phyloP scores from a whole-genome alignment of 2,113 vertebrate species.

The Microtus ochrogaster region DNA sequence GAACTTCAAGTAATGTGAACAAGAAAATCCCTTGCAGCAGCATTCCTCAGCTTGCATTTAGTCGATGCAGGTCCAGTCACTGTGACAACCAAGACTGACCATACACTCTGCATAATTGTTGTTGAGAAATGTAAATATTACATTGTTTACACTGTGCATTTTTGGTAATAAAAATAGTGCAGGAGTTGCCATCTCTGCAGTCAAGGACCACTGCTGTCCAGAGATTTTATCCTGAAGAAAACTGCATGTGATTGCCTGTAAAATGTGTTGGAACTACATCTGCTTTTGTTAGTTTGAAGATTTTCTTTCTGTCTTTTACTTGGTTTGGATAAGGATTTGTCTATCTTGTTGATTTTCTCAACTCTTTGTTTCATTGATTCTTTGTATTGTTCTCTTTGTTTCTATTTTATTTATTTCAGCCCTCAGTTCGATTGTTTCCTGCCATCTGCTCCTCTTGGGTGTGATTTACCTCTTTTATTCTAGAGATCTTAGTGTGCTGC shows the following conservation, averaged over 20 bases:
- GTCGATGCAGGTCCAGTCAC: background rate
- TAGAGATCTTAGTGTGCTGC: background rate
- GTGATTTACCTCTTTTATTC: background rate
- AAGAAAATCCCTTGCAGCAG: background rate
- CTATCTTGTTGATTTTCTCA: background rate
- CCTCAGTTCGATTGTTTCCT: background rate
- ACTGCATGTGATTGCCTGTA: background rate
- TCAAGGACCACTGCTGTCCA: background rate
- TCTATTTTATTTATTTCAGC: background rate
- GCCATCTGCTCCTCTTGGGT: background rate
- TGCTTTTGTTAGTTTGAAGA: background rate
- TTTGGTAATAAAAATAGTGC: background rate
- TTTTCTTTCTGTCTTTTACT: background rate
- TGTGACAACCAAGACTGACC: background rate
- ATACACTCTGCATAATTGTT: background rate
- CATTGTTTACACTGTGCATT: background rate
- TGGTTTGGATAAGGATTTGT: background rate
- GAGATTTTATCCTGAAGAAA: background rate
- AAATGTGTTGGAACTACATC: background rate
- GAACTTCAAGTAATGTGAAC: background rate
- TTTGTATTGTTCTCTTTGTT: background rate
- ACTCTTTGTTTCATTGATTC: background rate
- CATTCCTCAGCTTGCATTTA: background rate
- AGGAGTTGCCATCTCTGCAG: background rate
- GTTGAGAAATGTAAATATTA: slow-evolving; percentile 1